These are phyloP conservation scores for Erinaceus europaeus DNA, from an alignment of 2,113 vertebrate species.

Conservation along the genomic window DNA sequence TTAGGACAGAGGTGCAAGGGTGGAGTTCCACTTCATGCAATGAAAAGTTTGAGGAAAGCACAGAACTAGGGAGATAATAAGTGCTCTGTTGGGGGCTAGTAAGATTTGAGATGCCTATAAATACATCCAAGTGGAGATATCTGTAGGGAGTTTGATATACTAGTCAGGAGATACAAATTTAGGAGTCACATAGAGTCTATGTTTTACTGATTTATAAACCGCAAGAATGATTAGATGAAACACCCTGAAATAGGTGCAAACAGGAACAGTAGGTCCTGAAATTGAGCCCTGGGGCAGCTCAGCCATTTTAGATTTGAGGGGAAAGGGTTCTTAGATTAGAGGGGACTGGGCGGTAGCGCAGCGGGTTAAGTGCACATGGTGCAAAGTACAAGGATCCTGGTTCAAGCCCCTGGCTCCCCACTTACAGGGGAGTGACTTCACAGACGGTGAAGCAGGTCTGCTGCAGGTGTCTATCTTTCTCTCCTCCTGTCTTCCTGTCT, in stretches of 20 bases:
- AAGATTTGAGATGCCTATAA: neutral
- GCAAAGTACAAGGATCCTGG: too few species aligned
- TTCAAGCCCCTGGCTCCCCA: too few species aligned
- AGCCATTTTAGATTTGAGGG: neutral
- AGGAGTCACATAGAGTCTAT: neutral
- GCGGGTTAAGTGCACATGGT: too few species aligned
- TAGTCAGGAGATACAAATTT: neutral
- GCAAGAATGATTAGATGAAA: neutral
- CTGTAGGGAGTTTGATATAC: neutral
- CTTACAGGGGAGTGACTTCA: too few species aligned
- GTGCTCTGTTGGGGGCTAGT: neutral
- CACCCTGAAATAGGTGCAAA: neutral
- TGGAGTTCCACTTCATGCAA: neutral
- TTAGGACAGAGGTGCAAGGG: neutral
- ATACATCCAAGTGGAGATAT: neutral
- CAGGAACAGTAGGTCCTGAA: neutral
- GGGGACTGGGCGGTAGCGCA: too few species aligned
- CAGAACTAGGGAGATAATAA: neutral
- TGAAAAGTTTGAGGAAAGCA: neutral
- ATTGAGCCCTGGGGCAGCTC: neutral
- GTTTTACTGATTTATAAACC: slow-evolving; percentile 15
- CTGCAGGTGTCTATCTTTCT: too few species aligned
- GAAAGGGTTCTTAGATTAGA: neutral
- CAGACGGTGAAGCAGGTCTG: too few species aligned
- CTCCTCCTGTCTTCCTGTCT: too few species aligned